Conservation (phyloP, 2,888 invertebrate genomes). For the Cataglyphis livida region DNA sequence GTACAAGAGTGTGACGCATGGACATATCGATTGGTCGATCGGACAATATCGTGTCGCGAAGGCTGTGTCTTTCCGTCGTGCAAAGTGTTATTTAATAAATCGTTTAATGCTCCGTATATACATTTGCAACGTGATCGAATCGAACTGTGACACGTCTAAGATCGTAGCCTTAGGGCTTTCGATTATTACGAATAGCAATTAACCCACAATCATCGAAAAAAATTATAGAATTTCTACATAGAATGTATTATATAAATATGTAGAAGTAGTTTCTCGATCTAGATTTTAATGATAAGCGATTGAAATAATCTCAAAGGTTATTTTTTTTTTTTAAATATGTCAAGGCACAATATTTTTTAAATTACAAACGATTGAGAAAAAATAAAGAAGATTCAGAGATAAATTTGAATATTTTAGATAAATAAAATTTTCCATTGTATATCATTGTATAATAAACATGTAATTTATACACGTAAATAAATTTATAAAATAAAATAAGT, state of each 20-base stretch:
- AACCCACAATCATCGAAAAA: constrained; percentile 13
- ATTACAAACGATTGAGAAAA: not conserved
- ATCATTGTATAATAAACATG: not conserved
- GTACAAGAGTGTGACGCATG: constrained; percentile 54
- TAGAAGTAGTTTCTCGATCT: constrained; percentile 11
- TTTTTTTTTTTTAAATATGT: constrained; percentile 12
- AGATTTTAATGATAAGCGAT: constrained; percentile 14
- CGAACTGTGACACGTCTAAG: constrained; percentile 33
- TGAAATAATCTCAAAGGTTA: not conserved
- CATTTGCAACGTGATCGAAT: constrained; percentile 21
- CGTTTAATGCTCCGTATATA: constrained; percentile 35
- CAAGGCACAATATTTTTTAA: not conserved
- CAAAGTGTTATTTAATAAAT: constrained; percentile 31
- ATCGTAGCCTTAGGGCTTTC: constrained; percentile 35
- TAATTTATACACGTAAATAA: not conserved
- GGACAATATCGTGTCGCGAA: constrained; percentile 57
- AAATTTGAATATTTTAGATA: not conserved
- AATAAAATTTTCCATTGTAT: not conserved
- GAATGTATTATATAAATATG: constrained; percentile 23
- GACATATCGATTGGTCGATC: constrained; percentile 67
- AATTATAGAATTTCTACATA: constrained; percentile 22
- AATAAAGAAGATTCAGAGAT: not conserved
- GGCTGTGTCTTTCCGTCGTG: constrained; percentile 61
- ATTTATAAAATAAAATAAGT: not conserved
- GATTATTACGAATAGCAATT: constrained; percentile 24